phyloP scores from a whole-genome alignment of 2,113 vertebrate species.

The Geococcyx californianus region DNA sequence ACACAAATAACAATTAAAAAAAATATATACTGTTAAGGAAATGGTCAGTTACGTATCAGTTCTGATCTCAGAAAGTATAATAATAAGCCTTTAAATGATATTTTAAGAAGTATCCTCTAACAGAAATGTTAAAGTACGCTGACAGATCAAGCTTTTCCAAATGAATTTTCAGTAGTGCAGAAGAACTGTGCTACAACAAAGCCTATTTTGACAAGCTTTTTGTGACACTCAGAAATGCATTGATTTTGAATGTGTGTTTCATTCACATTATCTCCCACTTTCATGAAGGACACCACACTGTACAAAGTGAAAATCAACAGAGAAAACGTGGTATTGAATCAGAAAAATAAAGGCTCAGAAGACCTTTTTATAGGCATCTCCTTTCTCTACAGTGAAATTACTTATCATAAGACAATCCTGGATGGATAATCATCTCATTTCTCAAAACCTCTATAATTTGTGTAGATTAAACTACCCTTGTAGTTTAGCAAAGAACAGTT shows the following conservation, averaged over 20 bases:
- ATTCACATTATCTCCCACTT: background rate
- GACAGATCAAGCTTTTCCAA: background rate
- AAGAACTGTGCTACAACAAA: background rate
- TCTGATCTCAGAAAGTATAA: background rate
- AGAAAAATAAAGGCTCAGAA: background rate
- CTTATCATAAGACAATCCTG: background rate
- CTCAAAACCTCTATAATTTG: background rate
- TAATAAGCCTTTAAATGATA: background rate
- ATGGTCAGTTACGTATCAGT: background rate
- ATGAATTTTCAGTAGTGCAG: background rate
- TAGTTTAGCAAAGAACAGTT: background rate
- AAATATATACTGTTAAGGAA: background rate
- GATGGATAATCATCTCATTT: background rate
- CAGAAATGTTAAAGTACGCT: background rate
- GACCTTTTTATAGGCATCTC: background rate
- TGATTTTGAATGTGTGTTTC: background rate
- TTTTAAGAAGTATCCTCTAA: background rate
- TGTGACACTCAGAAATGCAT: background rate
- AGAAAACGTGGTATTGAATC: background rate
- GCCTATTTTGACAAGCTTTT: background rate
- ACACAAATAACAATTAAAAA: background rate
- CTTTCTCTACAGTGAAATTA: background rate
- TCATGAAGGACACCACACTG: background rate
- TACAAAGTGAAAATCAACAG: background rate
- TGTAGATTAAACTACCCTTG: background rate